Evolutionary conservation across 2,888 invertebrate species (phyloP).

Genomic region (Limenitis camilla): DNA sequence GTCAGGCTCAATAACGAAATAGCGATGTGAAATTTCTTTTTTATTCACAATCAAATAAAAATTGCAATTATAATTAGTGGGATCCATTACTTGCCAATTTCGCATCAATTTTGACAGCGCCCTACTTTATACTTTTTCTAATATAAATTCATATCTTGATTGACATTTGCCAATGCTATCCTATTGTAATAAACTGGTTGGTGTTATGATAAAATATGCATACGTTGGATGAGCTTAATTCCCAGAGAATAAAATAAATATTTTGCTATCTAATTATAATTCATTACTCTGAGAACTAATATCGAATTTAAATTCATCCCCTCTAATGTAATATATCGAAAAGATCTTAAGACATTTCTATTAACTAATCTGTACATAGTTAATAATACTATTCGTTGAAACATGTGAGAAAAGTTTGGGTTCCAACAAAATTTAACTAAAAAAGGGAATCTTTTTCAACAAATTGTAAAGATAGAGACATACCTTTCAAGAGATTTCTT

Average conservation of each 20-base stretch:
- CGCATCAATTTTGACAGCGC: conserved; percentile 39
- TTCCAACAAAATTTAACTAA: conserved; percentile 11
- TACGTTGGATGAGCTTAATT: conserved; percentile 28
- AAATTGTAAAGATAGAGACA: conserved; percentile 45
- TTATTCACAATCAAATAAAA: conserved; percentile 40
- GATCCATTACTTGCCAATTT: conserved; percentile 52
- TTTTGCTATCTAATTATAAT: conserved; percentile 22
- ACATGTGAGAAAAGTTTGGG: conserved; percentile 20
- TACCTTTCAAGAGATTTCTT: conserved; percentile 55
- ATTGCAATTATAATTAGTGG: conserved; percentile 55
- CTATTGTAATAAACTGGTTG: conserved; percentile 47
- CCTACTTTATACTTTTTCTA: conserved; percentile 35
- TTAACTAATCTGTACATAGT: not conserved
- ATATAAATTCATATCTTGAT: conserved; percentile 51
- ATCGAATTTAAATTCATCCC: not conserved
- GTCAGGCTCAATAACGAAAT: conserved; percentile 42
- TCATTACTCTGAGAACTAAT: not conserved
- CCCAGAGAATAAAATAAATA: conserved; percentile 24
- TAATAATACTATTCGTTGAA: conserved; percentile 6
- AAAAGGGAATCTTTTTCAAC: conserved; percentile 22
- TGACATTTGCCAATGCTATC: conserved; percentile 48
- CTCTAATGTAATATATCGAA: no score
- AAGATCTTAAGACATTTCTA: not conserved
- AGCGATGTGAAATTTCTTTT: conserved; percentile 36
- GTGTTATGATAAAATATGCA: conserved; percentile 48